A percentile compares a stretch with the other conserved stretches of the same genome.
These are phyloP conservation scores for Coenobita brevimanus DNA, from an alignment of 1,140 invertebrate species.

Conservation along the genomic window DNA sequence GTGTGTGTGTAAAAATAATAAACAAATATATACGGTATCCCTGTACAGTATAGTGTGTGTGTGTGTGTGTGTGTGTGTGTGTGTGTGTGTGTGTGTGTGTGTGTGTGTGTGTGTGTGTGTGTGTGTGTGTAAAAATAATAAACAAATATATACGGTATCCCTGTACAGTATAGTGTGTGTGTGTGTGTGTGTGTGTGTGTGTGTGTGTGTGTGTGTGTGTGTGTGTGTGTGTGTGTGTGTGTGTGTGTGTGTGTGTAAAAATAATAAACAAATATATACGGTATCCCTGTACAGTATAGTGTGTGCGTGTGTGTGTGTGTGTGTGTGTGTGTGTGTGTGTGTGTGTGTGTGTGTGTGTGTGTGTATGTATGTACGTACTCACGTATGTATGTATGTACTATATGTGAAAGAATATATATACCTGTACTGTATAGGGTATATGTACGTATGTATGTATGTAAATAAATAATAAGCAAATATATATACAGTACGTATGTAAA, in stretches of 20 bases:
- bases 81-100: not conserved
- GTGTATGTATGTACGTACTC: not conserved
- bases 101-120: not conserved
- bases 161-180: too few relatives aligned
- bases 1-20: not conserved
- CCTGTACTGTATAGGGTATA: too few relatives aligned
- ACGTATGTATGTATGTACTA: not conserved
- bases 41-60: not conserved
- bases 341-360: not conserved
- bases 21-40: not conserved
- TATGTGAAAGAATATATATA: not conserved
- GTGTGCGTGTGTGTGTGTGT: not conserved
- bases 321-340: not conserved
- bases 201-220: slow-evolving; percentile 13
- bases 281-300: not conserved
- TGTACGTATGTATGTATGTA: not conserved
- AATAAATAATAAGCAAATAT: not conserved
- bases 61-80: not conserved
- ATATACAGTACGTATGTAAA: not conserved
- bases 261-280: not conserved
- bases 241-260: not conserved
- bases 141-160: not conserved
- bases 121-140: not conserved
- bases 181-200: slow-evolving; percentile 8
- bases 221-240: not conserved